Conservation (phyloP, 2,797 vertebrate genomes). For the Scolopax bukidnonensis region DNA sequence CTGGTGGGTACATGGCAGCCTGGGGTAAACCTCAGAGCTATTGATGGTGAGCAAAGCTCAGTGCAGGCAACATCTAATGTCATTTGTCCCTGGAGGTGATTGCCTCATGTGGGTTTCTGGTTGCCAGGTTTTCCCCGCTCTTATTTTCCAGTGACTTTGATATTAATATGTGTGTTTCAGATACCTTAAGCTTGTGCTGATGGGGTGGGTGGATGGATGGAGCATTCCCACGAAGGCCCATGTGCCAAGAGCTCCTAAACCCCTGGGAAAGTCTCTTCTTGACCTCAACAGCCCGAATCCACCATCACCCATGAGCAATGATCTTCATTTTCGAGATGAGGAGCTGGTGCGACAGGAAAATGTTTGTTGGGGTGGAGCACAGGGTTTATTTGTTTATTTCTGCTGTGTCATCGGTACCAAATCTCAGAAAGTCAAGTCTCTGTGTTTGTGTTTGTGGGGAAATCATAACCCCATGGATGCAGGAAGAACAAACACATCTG, state of each 20-base stretch:
- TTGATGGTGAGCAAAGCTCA: neutral
- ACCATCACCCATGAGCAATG: neutral
- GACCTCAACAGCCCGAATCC: neutral
- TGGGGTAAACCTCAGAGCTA: neutral
- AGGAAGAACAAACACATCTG: neutral
- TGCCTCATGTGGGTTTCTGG: neutral
- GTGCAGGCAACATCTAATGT: accelerated
- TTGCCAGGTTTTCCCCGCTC: neutral
- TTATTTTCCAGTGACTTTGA: neutral
- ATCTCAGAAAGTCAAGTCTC: neutral
- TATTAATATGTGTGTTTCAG: neutral
- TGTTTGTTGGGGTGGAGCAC: neutral
- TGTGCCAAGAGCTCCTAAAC: neutral
- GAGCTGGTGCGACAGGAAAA: neutral
- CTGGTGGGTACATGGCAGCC: neutral
- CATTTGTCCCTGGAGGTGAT: neutral
- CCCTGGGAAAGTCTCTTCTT: neutral
- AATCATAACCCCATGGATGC: neutral
- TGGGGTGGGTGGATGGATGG: neutral
- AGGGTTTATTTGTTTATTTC: neutral
- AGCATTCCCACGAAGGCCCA: accelerated
- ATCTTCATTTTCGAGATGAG: neutral
- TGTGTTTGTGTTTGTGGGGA: neutral
- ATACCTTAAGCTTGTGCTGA: neutral
- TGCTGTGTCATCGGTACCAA: neutral